Evolutionary conservation across 2,888 invertebrate species (phyloP), one percentile per base, ranked within the genome.

Genomic region (Hirtodrosophila trivittata): DNA sequence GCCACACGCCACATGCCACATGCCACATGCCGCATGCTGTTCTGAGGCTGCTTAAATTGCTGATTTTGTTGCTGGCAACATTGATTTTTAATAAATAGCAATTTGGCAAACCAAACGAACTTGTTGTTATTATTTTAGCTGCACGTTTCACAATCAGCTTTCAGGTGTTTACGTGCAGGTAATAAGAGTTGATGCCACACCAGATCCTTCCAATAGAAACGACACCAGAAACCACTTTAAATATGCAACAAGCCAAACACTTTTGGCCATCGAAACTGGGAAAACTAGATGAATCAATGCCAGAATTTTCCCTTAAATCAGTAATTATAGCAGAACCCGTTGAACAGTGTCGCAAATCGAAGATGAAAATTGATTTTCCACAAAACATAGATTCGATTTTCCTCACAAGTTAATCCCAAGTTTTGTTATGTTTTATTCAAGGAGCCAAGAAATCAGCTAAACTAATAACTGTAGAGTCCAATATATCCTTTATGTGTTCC

Each of bases 41-140:
- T 38, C 30, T 68, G 66, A 60, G 74, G 74, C 76, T 75, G 78
- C 59, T 75, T 68, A 80, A 80, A 85, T 82, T 82, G 80, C 85
- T 80, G 80, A 85, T 85, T 82, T 77, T 77, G 70, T 76, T 69
- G 78, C 62, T 65, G 60, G 71, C 51, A 66, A 75, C 82, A 77
- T 80, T 85, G 80, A 82, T 80, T 80, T 80, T 80, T 80, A 85
- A 85, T 80, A 80, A 80, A 80, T 85, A 69, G 82, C 80, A 77
- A 85, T 82, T 80, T 77, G 75, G 63, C 77, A 65, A 84, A 59
- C 75, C 68, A 51, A 74, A 65, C 77, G 60, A 33, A 58, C 63
- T 58, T 80, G 65, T 69, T 75, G 84, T 80, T 80, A 75, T 77
- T 80, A 77, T 77, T 84, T 74, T 66, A 51, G 33, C 71, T 55